Percentiles rank a stretch among this genome's conserved stretches.
phyloP scores from a whole-genome alignment of 2,888 invertebrate genomes.

The Erebia palarica region DNA sequence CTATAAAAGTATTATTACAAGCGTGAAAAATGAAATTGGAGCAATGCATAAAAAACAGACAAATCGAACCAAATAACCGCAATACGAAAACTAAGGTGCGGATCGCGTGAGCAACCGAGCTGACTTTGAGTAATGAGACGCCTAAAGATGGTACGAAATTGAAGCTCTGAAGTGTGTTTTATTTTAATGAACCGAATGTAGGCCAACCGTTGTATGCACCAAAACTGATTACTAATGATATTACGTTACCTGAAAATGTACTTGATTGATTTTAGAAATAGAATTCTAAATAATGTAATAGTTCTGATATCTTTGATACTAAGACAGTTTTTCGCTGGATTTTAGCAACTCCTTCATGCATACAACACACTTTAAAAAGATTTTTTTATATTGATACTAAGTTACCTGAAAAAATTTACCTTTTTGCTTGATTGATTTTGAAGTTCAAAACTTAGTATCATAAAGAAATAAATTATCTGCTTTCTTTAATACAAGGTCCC shows the following conservation, averaged over 20 bases:
- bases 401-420: too few relatives aligned
- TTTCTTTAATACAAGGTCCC: too few relatives aligned
- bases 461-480: too few relatives aligned
- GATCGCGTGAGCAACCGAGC: conserved; percentile 64
- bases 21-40: conserved; percentile 37
- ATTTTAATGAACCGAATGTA: conserved; percentile 67
- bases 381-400: too few relatives aligned
- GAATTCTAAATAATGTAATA: too few relatives aligned
- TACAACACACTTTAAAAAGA: too few relatives aligned
- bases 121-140: conserved; percentile 73
- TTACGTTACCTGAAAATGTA: conserved; percentile 55
- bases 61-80: conserved; percentile 39
- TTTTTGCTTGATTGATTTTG: too few relatives aligned
- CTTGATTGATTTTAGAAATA: conserved; percentile 61
- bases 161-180: conserved; percentile 57
- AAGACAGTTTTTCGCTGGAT: too few relatives aligned
- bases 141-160: conserved; percentile 64
- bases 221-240: conserved; percentile 55
- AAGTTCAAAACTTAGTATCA: too few relatives aligned
- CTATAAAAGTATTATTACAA: neutral
- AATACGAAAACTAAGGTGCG: conserved; percentile 53
- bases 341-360: too few relatives aligned
- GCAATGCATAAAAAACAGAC: conserved; percentile 37
- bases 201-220: conserved; percentile 63
- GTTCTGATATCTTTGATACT: too few relatives aligned